A percentile compares a stretch with the other conserved stretches of the same genome.
Conservation (phyloP, 2,113 vertebrate genomes). For the Donacobius atricapilla region DNA sequence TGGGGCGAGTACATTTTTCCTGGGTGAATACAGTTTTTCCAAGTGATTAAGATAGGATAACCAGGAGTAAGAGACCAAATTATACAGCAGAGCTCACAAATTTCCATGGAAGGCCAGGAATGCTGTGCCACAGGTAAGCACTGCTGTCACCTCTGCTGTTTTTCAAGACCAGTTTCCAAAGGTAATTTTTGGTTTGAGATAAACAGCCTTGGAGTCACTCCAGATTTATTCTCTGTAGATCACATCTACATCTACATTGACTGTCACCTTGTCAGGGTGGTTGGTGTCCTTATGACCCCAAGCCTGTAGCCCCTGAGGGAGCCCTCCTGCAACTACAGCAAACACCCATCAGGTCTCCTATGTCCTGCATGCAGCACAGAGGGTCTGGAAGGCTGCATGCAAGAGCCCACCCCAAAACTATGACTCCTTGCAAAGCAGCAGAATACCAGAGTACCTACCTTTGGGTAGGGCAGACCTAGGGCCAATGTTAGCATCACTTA, state of each 20-base stretch:
- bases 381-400: neutral
- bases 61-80: neutral
- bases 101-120: neutral
- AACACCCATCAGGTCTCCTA: neutral
- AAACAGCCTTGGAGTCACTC: neutral
- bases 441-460: neutral
- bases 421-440: neutral
- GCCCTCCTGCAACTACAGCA: neutral
- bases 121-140: neutral
- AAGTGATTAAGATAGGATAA: neutral
- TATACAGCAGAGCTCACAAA: neutral
- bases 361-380: neutral
- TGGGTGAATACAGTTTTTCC: constrained; percentile 14
- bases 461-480: neutral
- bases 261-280: neutral
- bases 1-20: neutral
- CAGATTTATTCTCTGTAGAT: neutral
- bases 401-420: neutral
- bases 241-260: neutral
- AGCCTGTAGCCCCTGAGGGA: neutral
- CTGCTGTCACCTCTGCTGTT: neutral
- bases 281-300: neutral
- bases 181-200: neutral
- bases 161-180: neutral
- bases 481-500: neutral